phyloP scores from a whole-genome alignment of 2,113 vertebrate genomes.

The Dicaeum eximium region DNA sequence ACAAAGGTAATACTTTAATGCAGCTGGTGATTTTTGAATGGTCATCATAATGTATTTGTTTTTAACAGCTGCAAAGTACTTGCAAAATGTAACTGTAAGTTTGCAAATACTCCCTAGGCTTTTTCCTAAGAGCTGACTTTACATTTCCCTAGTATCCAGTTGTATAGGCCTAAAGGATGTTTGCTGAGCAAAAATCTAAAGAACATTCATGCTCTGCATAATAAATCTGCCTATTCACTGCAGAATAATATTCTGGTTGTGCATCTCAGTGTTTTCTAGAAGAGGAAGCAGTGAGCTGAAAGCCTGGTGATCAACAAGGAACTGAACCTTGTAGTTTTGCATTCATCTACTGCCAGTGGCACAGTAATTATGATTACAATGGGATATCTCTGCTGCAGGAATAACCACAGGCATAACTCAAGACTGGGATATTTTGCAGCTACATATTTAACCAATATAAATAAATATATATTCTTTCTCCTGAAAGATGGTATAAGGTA shows the following conservation, averaged over 20 bases:
- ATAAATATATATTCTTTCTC: not conserved
- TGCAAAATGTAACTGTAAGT: not conserved
- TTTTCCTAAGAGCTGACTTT: conserved; percentile 27
- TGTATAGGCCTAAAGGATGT: not conserved
- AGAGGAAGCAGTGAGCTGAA: not conserved
- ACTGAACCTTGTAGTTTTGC: conserved; percentile 15
- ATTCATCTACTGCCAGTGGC: not conserved
- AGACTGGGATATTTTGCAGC: not conserved
- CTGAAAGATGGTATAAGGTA: too few species aligned
- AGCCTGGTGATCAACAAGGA: conserved; percentile 36
- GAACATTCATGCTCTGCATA: not conserved
- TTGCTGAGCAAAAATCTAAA: conserved; percentile 39
- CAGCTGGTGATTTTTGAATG: not conserved
- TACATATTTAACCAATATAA: not conserved
- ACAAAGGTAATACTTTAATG: not conserved
- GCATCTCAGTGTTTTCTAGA: conserved; percentile 16
- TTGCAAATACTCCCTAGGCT: not conserved
- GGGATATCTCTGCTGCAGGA: not conserved
- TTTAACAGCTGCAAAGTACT: not conserved
- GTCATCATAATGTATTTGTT: not conserved
- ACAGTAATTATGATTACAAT: not conserved
- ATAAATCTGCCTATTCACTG: conserved; percentile 28
- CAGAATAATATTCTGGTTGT: not conserved
- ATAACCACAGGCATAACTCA: not conserved
- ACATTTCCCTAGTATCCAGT: not conserved